Evolutionary conservation across 2,888 invertebrate genomes (phyloP).

Genomic region (Nymphalis c-album): DNA sequence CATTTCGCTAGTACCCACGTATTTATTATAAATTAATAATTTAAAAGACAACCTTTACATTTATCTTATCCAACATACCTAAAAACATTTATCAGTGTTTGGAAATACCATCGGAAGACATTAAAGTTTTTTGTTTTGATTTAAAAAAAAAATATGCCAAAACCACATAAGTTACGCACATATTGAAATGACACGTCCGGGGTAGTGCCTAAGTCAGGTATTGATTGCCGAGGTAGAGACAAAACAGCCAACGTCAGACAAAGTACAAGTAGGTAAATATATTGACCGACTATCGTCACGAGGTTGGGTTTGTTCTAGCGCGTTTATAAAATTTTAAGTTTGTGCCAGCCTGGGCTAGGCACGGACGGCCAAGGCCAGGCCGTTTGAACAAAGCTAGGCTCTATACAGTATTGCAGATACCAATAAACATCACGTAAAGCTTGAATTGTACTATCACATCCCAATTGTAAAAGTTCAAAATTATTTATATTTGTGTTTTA

Average conservation of each 20-base stretch:
- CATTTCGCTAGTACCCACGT: not conserved
- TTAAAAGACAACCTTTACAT: too few relatives aligned
- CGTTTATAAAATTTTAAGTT: conserved; percentile 36
- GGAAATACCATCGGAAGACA: not conserved
- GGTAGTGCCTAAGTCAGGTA: conserved; percentile 23
- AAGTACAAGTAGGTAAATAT: too few relatives aligned
- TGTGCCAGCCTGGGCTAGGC: conserved; percentile 63
- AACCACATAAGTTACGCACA: conserved; percentile 13
- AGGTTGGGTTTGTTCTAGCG: not conserved
- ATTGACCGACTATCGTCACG: not conserved
- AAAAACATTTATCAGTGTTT: not conserved
- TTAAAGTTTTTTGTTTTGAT: not conserved
- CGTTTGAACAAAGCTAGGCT: not conserved
- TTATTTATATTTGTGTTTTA: too few relatives aligned
- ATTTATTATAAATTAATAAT: too few relatives aligned
- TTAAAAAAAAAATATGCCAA: too few relatives aligned
- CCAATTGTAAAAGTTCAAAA: too few relatives aligned
- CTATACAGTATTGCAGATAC: not conserved
- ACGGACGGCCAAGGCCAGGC: conserved; percentile 60
- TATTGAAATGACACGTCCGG: conserved; percentile 13
- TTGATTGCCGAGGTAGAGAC: conserved; percentile 19
- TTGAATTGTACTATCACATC: too few relatives aligned
- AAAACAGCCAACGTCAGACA: not conserved
- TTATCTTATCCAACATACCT: too few relatives aligned
- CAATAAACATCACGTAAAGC: too few relatives aligned